Conservation (phyloP, 2,888 invertebrate species). For the Diarsia rubi region DNA sequence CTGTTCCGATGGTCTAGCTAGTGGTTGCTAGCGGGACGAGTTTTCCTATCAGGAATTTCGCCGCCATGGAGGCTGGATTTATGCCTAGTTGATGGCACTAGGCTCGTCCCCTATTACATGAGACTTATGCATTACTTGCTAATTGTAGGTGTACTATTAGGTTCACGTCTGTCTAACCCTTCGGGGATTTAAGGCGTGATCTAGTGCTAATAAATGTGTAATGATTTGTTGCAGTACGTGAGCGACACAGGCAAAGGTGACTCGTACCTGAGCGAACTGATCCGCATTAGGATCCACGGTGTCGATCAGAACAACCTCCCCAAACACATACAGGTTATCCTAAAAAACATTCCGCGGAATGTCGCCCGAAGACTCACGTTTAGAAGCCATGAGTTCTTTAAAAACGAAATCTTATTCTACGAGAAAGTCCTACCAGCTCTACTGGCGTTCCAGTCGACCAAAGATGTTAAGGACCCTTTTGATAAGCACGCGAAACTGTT, state of each 20-base stretch:
- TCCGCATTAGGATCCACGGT: conserved; percentile 91
- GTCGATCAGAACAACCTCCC: conserved; percentile 70
- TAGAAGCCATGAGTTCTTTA: conserved; percentile 92
- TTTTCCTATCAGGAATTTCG: too few relatives aligned
- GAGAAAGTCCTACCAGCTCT: conserved; percentile 86
- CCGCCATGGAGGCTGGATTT: too few relatives aligned
- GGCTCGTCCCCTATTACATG: too few relatives aligned
- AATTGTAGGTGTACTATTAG: too few relatives aligned
- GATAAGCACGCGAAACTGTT: conserved; percentile 87
- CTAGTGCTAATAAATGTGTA: conserved; percentile 6
- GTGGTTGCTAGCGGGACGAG: too few relatives aligned
- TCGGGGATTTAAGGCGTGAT: too few relatives aligned
- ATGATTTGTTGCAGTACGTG: conserved; percentile 78
- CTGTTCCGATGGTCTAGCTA: not conserved
- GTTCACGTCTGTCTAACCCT: too few relatives aligned
- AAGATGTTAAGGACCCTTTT: conserved; percentile 86
- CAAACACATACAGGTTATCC: conserved; percentile 89
- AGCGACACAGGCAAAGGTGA: conserved; percentile 92
- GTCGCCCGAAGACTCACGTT: conserved; percentile 92
- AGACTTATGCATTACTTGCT: too few relatives aligned
- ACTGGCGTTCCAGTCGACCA: conserved; percentile 83
- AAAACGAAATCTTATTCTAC: conserved; percentile 93
- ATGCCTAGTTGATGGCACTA: too few relatives aligned
- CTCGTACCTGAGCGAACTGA: conserved; percentile 93
- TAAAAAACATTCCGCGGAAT: conserved; percentile 93